phyloP scores from a whole-genome alignment of 2,888 invertebrate genomes.

The Petrophora chlorosata region DNA sequence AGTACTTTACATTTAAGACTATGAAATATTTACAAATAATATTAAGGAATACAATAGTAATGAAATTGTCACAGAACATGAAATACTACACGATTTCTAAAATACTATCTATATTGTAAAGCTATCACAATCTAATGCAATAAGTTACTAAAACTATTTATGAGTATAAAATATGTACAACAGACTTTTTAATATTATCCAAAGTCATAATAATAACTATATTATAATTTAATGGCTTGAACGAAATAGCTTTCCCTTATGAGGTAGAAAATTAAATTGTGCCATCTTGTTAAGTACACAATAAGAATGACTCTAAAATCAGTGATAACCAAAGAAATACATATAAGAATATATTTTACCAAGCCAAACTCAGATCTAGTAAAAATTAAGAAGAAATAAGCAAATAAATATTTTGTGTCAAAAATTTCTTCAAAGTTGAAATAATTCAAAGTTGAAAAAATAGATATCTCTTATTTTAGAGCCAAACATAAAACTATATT shows the following conservation, averaged over 20 bases:
- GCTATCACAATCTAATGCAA: constrained; percentile 77
- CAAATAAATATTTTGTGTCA: too few relatives aligned
- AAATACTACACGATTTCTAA: constrained; percentile 39
- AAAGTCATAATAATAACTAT: constrained; percentile 32
- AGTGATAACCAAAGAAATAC: too few relatives aligned
- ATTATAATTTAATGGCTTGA: constrained; percentile 41
- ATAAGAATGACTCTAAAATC: constrained; percentile 27
- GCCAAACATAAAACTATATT: constrained; percentile 35
- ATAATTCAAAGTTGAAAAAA: not conserved
- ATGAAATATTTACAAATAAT: constrained; percentile 27
- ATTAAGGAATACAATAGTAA: constrained; percentile 19
- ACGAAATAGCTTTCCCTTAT: constrained; percentile 56
- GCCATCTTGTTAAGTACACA: constrained; percentile 52
- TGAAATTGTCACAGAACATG: constrained; percentile 26
- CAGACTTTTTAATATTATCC: constrained; percentile 29
- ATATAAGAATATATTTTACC: too few relatives aligned
- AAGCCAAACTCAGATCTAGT: too few relatives aligned
- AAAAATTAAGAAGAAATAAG: too few relatives aligned
- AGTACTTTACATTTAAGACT: constrained; percentile 14
- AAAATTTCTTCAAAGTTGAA: too few relatives aligned
- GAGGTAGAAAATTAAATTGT: constrained; percentile 78
- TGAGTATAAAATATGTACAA: constrained; percentile 53
- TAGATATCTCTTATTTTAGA: not conserved
- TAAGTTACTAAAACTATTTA: constrained; percentile 65
- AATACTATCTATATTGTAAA: too few relatives aligned